Evolutionary conservation across 1,140 invertebrate species (phyloP).

Genomic region (Brachionus angularis): DNA sequence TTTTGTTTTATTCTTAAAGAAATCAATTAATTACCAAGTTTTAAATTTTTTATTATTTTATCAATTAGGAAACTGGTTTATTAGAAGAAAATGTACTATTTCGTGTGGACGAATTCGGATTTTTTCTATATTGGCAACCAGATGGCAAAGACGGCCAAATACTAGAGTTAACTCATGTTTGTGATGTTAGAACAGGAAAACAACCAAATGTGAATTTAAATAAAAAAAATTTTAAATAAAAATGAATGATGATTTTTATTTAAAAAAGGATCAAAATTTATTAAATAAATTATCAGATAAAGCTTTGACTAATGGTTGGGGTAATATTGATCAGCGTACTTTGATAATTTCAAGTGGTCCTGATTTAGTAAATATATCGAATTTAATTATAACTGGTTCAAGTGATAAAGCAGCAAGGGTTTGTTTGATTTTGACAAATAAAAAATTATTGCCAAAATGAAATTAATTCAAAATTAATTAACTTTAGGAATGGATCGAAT

Average conservation of each 20-base stretch:
- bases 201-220: conserved; percentile 69
- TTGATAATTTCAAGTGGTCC: conserved; percentile 97
- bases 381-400: conserved; percentile 89
- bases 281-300: conserved; percentile 43
- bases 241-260: background rate
- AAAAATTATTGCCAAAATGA: conserved; percentile 24
- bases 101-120: conserved; percentile 95
- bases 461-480: conserved; percentile 52
- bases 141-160: conserved; percentile 90
- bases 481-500: conserved; percentile 80
- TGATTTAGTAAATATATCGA: conserved; percentile 97
- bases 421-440: conserved; percentile 46
- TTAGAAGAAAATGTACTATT: conserved; percentile 82
- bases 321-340: conserved; percentile 84
- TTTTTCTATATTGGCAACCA: conserved; percentile 98
- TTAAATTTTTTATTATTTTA: conserved; percentile 23
- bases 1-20: background rate
- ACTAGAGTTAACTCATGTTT: conserved; percentile 91
- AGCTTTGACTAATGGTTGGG: conserved; percentile 52
- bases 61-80: conserved; percentile 73
- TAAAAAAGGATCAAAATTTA: conserved; percentile 34
- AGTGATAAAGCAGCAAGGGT: conserved; percentile 87
- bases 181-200: conserved; percentile 83
- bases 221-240: background rate
- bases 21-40: background rate